Conservation (phyloP, 2,888 invertebrate genomes). For the Amphipyra berbera region DNA sequence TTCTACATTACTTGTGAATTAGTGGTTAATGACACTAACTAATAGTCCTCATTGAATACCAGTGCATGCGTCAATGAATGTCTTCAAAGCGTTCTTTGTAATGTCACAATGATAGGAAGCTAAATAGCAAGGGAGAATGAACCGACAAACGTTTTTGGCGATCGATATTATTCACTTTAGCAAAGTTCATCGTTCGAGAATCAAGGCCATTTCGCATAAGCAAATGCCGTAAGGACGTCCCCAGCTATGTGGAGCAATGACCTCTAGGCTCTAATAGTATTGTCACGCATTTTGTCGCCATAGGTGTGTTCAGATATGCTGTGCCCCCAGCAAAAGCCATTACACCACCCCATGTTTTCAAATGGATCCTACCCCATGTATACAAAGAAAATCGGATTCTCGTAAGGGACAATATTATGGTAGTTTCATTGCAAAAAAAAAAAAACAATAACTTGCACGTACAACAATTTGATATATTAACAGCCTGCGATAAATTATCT, state of each 20-base stretch:
- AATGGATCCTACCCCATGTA: conserved; percentile 8
- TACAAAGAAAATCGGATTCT: conserved; percentile 4
- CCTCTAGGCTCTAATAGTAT: conserved; percentile 36
- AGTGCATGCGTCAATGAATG: neutral
- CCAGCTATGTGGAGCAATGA: conserved; percentile 46
- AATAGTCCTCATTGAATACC: neutral
- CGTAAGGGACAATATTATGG: neutral
- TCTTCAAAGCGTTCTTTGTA: conserved; percentile 17
- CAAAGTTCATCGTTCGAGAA: conserved; percentile 57
- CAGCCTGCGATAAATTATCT: neutral
- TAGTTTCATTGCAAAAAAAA: neutral
- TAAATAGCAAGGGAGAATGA: conserved; percentile 12
- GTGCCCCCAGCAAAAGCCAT: conserved; percentile 20
- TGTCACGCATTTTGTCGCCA: conserved; percentile 20
- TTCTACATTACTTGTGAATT: neutral
- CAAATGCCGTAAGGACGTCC: conserved; percentile 48
- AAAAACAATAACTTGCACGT: no score
- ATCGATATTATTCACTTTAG: conserved; percentile 56
- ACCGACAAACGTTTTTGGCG: conserved; percentile 28
- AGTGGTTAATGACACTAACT: neutral
- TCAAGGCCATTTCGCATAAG: conserved; percentile 52
- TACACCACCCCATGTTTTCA: conserved; percentile 18
- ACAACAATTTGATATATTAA: no score
- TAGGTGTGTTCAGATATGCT: conserved; percentile 22
- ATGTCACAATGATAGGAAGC: conserved; percentile 25